phyloP scores from a whole-genome alignment of 2,113 vertebrate genomes.

The Ondatra zibethicus region DNA sequence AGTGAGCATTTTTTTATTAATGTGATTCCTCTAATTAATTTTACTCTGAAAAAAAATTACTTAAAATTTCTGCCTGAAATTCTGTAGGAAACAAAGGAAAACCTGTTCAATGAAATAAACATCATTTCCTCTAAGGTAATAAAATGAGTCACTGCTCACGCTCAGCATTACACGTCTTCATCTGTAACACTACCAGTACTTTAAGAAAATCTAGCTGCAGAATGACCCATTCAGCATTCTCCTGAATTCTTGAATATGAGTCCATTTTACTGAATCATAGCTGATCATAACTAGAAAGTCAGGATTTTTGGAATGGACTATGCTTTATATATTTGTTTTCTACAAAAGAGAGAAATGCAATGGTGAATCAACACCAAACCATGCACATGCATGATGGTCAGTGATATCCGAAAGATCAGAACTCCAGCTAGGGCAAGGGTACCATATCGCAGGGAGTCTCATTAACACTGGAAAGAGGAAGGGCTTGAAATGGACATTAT shows the following conservation, averaged over 20 bases:
- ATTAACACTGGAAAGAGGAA: neutral
- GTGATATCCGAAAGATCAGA: neutral
- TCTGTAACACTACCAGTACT: neutral
- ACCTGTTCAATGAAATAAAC: neutral
- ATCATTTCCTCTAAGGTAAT: neutral
- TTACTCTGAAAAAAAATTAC: neutral
- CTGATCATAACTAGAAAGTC: neutral
- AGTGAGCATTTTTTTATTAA: neutral
- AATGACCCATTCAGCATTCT: neutral
- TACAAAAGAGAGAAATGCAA: neutral
- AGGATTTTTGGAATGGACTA: neutral
- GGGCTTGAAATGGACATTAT: fast-evolving
- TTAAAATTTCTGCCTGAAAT: neutral
- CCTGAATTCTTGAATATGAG: neutral
- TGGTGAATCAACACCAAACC: neutral
- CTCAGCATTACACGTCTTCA: neutral
- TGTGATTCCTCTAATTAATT: neutral
- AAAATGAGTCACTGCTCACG: neutral
- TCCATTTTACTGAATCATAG: neutral
- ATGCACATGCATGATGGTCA: neutral
- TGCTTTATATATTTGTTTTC: neutral
- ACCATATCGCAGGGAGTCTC: fast-evolving
- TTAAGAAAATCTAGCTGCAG: neutral
- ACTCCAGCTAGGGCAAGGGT: neutral
- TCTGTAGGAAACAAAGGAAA: neutral